Base-by-base conservation (phyloP, 2,113 vertebrate genomes). In the Condylura cristata region DNA sequence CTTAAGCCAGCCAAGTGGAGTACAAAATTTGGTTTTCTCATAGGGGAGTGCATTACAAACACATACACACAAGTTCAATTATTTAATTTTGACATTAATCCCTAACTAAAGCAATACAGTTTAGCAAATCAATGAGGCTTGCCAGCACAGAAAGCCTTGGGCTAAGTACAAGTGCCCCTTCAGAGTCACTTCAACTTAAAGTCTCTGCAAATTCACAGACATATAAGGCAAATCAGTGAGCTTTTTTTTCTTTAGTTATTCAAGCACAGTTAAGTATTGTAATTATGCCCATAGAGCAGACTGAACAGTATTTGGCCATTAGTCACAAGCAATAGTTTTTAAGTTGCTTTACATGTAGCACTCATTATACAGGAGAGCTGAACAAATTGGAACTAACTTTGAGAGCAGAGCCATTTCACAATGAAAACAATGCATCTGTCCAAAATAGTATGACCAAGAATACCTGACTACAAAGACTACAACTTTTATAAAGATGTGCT, bases 1-100 rank as follows among this genome's bases (percentile, higher is more conserved):
- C 90, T 87, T 34, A 92, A 70, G 94, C 66, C 53, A 84, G 96
- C 97, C 96, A 98, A 97, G 78, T 41, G 86, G 79, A 86, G 41
- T 80, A 41, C 95, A 97, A 98, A 95, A 92, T 70, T 28, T 85
- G 84, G 68, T 92, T 98, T 96, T 95, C 86, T 97, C 17, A 78
- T 90, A 83, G 84, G 85, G 65, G 95, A 97, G 95, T 84, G 89
- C 80, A 97, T 95, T 16, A 83, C 17, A 93, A 86, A 83, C 76
- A 90, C 18, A 78, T 51, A 84, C 66, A 95, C n/a, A 93, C 70
- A 90, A 92, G 91, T 96, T 97, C 70, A 91, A 71, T 92, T 94
- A 96, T 91, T 95, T 92, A 94, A 78, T 89, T 87, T 86, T 95
- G 94, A 95, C 81, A 82, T 56, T 84, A 96, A 96, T 80, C 86